These are phyloP conservation scores for Peromyscus californicus DNA, from an alignment of 2,113 vertebrate genomes.

Conservation along the genomic window DNA sequence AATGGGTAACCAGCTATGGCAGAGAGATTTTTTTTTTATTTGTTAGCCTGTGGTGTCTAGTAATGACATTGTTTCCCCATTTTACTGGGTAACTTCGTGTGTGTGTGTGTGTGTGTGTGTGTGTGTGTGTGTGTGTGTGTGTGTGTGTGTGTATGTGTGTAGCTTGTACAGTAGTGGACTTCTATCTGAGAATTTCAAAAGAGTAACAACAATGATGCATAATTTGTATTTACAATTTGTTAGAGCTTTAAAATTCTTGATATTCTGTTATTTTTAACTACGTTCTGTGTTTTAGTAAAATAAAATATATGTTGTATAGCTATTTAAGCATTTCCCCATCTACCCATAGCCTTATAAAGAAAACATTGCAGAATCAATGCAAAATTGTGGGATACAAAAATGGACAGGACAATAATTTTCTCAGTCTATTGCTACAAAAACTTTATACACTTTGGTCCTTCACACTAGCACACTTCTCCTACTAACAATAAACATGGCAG, in stretches of 20 bases:
- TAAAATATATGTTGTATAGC: fast-evolving
- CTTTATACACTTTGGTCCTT: not conserved
- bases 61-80: not conserved
- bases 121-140: not conserved
- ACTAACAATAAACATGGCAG: not conserved
- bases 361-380: not conserved
- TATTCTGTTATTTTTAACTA: not conserved
- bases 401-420: not conserved
- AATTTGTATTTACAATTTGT: not conserved
- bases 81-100: not conserved
- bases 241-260: not conserved
- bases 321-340: not conserved
- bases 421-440: not conserved
- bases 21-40: not conserved
- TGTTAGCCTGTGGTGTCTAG: not conserved
- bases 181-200: not conserved
- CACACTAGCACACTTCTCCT: not conserved
- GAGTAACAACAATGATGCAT: not conserved
- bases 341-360: not conserved
- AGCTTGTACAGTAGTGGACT: not conserved
- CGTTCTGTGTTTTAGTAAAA: not conserved
- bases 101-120: not conserved
- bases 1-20: not conserved
- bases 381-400: not conserved
- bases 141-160: not conserved